Evolutionary conservation across 1,140 invertebrate species (phyloP), one percentile per base, ranked within the genome.

Genomic region (Aphaenogaster rudis): DNA sequence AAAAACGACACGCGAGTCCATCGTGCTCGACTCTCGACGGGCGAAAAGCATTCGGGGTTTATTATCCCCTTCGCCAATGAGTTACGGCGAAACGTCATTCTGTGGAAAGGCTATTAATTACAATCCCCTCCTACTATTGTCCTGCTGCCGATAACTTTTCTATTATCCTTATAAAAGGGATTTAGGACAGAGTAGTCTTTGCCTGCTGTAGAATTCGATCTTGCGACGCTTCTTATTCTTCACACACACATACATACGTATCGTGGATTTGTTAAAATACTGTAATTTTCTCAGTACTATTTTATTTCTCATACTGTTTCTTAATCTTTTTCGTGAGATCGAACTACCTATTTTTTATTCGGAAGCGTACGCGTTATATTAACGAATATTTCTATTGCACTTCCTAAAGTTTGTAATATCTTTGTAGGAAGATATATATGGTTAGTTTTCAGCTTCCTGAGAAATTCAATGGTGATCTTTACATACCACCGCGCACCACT

Each of bases 71-170:
- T 33, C 52, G 45, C 69, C 87, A 61, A 66, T 87, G 81, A 64
- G 52, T 78, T 80, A 78, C 86, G 66, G 80, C 63, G 86, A 88
- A 87, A 88, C 67, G 90, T 86, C 90, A 88, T 84, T 69, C 61
- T 59, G 45, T 67, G 81, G 57, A 67, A 88, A 86, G 80, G 80
- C 88, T 86, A 94, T 93, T 93, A 94, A 94, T 94, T 93, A 93
- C 82, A 85, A 82, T 85, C 71, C 74, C 88, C 82, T 66, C 84
- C 84, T 48, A 84, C 74, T 45, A 91, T 91, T 88, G 86, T 88
- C 61, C 33, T 74, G 80, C 33, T 57, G 87, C 72, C 92, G 86
- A 92, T 92, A 90, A 89, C 82, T 92, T 92, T 90, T 88, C 91
- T 90, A 92, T 92, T 92, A 90, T 89, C 82, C 86, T 64, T 88